Evolutionary conservation across 1,140 invertebrate genomes (phyloP).

Genomic region (Heliothis subflexa): DNA sequence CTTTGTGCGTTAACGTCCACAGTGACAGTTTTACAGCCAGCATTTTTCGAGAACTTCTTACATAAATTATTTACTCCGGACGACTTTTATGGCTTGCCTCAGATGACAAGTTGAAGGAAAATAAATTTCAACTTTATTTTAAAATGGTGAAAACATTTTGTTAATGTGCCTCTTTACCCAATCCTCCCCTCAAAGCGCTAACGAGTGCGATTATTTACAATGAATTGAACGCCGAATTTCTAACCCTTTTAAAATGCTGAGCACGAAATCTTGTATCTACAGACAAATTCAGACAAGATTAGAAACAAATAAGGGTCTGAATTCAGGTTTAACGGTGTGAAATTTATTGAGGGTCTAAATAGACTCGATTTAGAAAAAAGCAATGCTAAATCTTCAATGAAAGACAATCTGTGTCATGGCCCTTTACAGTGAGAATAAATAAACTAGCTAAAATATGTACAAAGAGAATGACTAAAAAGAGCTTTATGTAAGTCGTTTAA

Average conservation of each 20-base stretch:
- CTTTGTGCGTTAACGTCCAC: neutral
- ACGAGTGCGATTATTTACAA: no score
- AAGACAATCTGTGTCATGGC: neutral
- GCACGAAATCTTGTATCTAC: neutral
- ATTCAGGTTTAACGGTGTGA: neutral
- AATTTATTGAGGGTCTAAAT: slow-evolving; percentile 9
- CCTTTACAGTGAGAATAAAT: neutral
- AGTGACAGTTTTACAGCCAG: slow-evolving; percentile 7
- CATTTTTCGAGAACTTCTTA: slow-evolving; percentile 4
- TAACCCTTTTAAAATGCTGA: neutral
- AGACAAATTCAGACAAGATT: neutral
- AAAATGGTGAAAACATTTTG: no score
- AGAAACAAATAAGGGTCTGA: slow-evolving; percentile 4
- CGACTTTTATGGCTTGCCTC: neutral
- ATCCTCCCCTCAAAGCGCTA: no score
- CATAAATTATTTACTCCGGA: slow-evolving; percentile 5
- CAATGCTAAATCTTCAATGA: neutral
- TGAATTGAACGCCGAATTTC: no score
- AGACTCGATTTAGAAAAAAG: neutral
- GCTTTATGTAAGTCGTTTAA: neutral
- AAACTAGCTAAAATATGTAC: neutral
- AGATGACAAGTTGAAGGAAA: neutral
- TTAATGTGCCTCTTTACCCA: neutral
- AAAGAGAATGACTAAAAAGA: slow-evolving; percentile 23
- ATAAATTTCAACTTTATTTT: neutral